Evolutionary conservation across 2,888 invertebrate species (phyloP).

Genomic region (Agrotis puta): DNA sequence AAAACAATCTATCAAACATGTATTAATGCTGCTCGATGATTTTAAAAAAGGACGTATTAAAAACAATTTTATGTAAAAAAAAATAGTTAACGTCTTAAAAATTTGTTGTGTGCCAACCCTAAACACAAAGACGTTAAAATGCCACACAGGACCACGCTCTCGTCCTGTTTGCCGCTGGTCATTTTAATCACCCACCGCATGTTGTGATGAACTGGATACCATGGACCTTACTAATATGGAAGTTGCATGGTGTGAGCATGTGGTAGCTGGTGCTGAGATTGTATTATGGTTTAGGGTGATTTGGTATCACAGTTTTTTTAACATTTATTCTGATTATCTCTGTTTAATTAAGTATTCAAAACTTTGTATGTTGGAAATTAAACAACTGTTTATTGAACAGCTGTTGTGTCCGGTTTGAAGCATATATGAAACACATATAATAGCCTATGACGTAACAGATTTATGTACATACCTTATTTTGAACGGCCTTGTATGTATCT

Average conservation of each 20-base stretch:
- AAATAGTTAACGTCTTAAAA: not conserved
- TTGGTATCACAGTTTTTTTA: not conserved
- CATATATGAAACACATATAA: no score
- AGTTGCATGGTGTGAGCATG: not conserved
- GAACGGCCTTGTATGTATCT: not conserved
- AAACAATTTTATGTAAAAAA: not conserved
- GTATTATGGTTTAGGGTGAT: not conserved
- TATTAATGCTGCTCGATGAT: no score
- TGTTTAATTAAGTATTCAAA: not conserved
- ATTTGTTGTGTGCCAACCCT: constrained; percentile 29
- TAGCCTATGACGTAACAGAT: not conserved
- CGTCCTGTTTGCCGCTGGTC: constrained; percentile 21
- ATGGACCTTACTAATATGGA: constrained; percentile 4
- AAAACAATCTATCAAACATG: no score
- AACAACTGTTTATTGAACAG: not conserved
- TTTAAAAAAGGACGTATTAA: no score
- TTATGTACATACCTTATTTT: constrained; percentile 14
- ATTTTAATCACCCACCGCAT: constrained; percentile 35
- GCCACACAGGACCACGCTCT: constrained; percentile 23
- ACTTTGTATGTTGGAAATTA: not conserved
- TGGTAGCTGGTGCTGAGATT: not conserved
- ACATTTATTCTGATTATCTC: not conserved
- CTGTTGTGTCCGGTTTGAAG: not conserved
- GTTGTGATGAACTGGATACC: constrained; percentile 19
- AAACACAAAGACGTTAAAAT: constrained; percentile 35